Evolutionary conservation across 2,113 vertebrate species (phyloP).

Genomic region (Chloropsis hardwickii): DNA sequence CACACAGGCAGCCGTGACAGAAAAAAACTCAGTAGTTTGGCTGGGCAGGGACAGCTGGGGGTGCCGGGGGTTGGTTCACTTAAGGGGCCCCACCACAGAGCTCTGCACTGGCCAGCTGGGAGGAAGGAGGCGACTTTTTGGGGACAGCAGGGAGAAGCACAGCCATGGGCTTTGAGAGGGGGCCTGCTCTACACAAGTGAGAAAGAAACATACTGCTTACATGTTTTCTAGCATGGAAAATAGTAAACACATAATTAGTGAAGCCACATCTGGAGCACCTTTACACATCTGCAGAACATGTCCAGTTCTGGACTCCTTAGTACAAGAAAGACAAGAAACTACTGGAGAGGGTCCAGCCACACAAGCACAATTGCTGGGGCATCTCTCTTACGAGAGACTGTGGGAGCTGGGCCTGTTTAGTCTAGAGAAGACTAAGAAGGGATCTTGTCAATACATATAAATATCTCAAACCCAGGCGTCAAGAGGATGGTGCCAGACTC

Average conservation of each 20-base stretch:
- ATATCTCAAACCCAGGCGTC: not conserved
- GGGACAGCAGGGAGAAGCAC: not conserved
- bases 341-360: not conserved
- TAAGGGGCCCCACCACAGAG: no score
- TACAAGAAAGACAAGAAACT: not conserved
- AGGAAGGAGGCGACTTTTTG: accelerated
- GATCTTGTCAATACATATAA: not conserved
- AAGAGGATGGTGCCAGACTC: not conserved
- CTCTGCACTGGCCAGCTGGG: not conserved
- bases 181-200: not conserved
- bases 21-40: not conserved
- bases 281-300: no score
- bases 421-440: not conserved
- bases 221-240: not conserved
- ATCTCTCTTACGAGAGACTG: not conserved
- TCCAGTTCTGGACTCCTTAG: not conserved
- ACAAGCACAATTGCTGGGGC: not conserved
- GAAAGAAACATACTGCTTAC: not conserved
- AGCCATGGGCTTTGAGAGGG: not conserved
- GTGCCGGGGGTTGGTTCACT: accelerated
- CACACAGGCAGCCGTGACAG: not conserved
- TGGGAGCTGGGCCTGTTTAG: not conserved
- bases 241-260: not conserved
- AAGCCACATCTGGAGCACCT: not conserved
- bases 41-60: not conserved